Conservation (phyloP, 1,140 invertebrate species). For the Agrypnia vestita region DNA sequence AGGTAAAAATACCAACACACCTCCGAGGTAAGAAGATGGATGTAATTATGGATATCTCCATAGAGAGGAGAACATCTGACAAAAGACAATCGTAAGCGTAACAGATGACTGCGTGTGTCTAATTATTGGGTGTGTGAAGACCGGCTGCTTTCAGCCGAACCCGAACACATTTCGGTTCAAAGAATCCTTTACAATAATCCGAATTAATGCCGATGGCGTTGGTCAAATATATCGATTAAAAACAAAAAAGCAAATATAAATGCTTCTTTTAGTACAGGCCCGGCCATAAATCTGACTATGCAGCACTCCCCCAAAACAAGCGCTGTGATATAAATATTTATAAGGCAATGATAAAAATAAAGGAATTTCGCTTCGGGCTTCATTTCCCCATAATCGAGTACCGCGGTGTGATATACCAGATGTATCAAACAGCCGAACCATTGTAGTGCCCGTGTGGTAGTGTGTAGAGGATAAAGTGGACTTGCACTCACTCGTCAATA, state of each 20-base stretch:
- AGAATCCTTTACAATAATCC: constrained; percentile 47
- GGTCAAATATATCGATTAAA: constrained; percentile 47
- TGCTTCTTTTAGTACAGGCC: constrained; percentile 42
- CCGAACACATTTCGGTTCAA: constrained; percentile 44
- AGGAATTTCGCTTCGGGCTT: constrained; percentile 57
- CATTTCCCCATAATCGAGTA: constrained; percentile 59
- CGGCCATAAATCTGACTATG: constrained; percentile 55
- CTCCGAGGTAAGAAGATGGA: background rate
- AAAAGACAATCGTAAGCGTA: constrained; percentile 39
- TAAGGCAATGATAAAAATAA: constrained; percentile 55
- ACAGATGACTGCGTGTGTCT: constrained; percentile 37
- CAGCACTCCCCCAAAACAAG: constrained; percentile 56
- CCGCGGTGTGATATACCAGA: constrained; percentile 58
- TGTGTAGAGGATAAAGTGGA: no score
- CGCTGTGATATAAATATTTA: constrained; percentile 60
- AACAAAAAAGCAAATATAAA: constrained; percentile 48
- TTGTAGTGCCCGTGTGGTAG: no score
- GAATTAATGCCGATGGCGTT: constrained; percentile 35
- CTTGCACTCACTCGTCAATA: no score
- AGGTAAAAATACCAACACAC: no score
- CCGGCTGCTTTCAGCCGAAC: constrained; percentile 37
- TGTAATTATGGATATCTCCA: constrained; percentile 35
- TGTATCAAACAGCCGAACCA: background rate
- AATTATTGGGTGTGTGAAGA: constrained; percentile 42
- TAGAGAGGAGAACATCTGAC: constrained; percentile 26